These are phyloP conservation scores for Dione vanillae DNA, from an alignment of 2,888 invertebrate species.

Conservation along the genomic window DNA sequence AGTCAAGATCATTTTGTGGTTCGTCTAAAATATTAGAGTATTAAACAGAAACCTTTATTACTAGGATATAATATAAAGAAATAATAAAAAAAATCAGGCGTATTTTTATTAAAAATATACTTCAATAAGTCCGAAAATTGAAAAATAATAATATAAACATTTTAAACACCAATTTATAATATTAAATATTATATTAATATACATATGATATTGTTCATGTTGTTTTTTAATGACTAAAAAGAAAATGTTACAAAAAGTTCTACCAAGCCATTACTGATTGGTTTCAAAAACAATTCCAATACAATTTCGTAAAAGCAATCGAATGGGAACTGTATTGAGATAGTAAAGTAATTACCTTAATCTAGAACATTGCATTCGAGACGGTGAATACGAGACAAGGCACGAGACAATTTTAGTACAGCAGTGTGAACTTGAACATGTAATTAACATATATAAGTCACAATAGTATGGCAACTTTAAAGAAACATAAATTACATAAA, in stretches of 20 bases:
- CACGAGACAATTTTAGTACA: neutral
- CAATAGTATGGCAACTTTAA: no score
- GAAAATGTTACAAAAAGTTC: neutral
- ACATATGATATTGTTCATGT: no score
- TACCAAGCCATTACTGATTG: neutral
- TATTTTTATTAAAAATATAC: no score
- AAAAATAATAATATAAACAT: neutral
- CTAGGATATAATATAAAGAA: neutral
- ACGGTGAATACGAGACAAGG: conserved; percentile 21
- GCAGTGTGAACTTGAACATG: neutral
- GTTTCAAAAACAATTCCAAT: conserved; percentile 18
- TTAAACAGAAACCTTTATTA: neutral
- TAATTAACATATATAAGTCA: neutral
- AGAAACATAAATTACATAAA: no score
- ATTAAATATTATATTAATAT: neutral
- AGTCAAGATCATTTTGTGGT: neutral
- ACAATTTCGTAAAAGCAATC: conserved; percentile 20
- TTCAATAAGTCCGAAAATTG: no score
- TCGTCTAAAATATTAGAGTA: neutral
- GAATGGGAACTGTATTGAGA: conserved; percentile 24
- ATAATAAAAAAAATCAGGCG: no score
- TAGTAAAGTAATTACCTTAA: conserved; percentile 34
- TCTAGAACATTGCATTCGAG: conserved; percentile 32
- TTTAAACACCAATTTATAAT: no score
- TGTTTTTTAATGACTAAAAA: neutral